Evolutionary conservation across 1,140 invertebrate species (phyloP).

Genomic region (Anoplolepis gracilipes): DNA sequence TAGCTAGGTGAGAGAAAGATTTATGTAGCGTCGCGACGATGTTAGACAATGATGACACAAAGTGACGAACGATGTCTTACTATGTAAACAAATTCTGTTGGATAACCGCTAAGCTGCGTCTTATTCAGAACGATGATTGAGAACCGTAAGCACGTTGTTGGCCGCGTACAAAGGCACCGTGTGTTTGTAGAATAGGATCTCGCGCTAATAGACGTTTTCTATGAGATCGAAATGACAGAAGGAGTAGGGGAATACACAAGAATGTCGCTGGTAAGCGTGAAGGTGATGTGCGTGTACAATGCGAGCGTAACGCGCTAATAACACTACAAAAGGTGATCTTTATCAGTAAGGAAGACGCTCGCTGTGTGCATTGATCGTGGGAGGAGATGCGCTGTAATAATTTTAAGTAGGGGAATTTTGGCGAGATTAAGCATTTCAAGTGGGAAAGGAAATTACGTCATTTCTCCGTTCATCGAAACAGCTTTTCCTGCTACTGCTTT

Average conservation of each 20-base stretch:
- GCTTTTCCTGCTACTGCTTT: background rate
- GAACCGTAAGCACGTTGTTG: conserved; percentile 46
- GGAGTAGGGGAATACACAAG: background rate
- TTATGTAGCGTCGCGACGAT: conserved; percentile 2
- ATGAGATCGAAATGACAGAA: conserved; percentile 51
- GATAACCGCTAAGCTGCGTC: conserved; percentile 5
- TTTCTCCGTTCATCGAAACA: background rate
- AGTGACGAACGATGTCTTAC: conserved; percentile 34
- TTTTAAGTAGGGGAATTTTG: conserved; percentile 37
- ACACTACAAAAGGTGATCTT: conserved; percentile 57
- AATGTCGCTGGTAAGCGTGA: conserved; percentile 19
- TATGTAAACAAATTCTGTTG: conserved; percentile 37
- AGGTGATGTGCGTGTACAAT: conserved; percentile 27
- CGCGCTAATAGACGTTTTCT: conserved; percentile 62
- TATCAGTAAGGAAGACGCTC: conserved; percentile 44
- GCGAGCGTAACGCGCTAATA: conserved; percentile 50
- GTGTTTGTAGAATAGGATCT: conserved; percentile 57
- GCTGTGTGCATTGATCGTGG: conserved; percentile 23
- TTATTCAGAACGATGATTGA: conserved; percentile 48
- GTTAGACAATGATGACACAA: conserved; percentile 13
- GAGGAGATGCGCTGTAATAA: conserved; percentile 6
- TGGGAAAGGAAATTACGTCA: conserved; percentile 43
- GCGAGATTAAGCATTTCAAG: background rate
- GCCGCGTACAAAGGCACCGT: conserved; percentile 49
- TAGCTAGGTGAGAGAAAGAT: background rate